These are phyloP conservation scores for Trichosurus vulpecula DNA, from an alignment of 2,797 vertebrate genomes.

Conservation along the genomic window DNA sequence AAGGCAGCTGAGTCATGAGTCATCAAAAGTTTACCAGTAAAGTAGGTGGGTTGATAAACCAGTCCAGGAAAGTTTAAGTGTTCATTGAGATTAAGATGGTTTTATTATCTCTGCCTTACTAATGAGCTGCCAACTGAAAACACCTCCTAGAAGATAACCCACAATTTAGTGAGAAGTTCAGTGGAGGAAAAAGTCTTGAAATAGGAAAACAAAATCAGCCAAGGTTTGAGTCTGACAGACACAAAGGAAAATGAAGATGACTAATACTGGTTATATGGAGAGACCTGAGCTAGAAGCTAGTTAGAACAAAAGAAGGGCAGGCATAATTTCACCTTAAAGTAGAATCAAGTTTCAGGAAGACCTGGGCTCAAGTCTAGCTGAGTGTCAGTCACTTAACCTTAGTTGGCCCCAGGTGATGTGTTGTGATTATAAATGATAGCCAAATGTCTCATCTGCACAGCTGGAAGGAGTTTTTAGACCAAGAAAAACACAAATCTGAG, in stretches of 20 bases:
- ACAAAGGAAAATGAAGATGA: background rate
- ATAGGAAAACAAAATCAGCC: background rate
- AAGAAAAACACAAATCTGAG: background rate
- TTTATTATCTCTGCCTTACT: background rate
- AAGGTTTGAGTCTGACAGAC: background rate
- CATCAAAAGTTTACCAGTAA: background rate
- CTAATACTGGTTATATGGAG: background rate
- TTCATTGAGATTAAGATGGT: background rate
- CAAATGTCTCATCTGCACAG: background rate
- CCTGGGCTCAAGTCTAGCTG: fast-evolving
- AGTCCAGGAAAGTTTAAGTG: background rate
- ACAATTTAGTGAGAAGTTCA: background rate
- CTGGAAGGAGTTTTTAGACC: background rate
- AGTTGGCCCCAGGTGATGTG: background rate
- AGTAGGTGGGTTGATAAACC: background rate
- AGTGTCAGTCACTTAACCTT: background rate
- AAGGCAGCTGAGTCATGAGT: background rate
- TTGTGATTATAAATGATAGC: background rate
- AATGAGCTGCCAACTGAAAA: background rate
- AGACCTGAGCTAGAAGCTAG: background rate
- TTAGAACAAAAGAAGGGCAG: background rate
- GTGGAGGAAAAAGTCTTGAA: background rate
- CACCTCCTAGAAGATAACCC: background rate
- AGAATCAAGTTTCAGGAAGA: background rate
- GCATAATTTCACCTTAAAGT: background rate